Evolutionary conservation across 2,113 vertebrate species (phyloP).

Genomic region (Colinus virginianus): DNA sequence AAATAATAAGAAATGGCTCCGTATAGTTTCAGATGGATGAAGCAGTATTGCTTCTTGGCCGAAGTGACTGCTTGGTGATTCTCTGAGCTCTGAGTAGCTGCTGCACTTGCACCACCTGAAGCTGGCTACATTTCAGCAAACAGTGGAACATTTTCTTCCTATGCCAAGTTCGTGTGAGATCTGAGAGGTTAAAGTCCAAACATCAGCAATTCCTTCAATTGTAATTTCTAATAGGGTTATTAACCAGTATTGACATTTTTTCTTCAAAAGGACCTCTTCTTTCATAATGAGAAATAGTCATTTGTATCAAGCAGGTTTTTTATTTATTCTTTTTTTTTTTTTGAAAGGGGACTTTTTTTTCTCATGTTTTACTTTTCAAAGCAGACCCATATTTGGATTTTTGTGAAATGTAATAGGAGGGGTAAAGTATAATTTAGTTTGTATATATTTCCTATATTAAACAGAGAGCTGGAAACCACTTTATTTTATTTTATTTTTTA

Average conservation of each 20-base stretch:
- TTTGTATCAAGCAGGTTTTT: constrained; percentile 3
- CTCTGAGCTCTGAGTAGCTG: background rate
- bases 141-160: background rate
- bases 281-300: background rate
- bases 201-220: constrained; percentile 6
- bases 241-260: constrained; percentile 14
- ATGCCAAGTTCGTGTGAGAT: background rate
- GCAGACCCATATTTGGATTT: background rate
- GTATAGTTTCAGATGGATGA: background rate
- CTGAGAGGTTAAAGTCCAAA: constrained; percentile 31
- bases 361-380: constrained; percentile 5
- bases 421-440: background rate
- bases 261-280: constrained; percentile 8
- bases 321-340: background rate
- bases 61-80: background rate
- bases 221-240: constrained; percentile 32
- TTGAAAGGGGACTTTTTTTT: background rate
- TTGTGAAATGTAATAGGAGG: background rate
- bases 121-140: background rate
- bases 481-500: background rate
- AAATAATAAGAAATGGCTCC: background rate
- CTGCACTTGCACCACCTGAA: background rate
- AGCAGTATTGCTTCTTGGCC: background rate
- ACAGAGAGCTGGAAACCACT: background rate
- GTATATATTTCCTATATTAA: background rate